Percentiles rank a stretch among this genome's conserved stretches.
Conservation (phyloP, 2,797 vertebrate genomes). For the Malurus splendens region DNA sequence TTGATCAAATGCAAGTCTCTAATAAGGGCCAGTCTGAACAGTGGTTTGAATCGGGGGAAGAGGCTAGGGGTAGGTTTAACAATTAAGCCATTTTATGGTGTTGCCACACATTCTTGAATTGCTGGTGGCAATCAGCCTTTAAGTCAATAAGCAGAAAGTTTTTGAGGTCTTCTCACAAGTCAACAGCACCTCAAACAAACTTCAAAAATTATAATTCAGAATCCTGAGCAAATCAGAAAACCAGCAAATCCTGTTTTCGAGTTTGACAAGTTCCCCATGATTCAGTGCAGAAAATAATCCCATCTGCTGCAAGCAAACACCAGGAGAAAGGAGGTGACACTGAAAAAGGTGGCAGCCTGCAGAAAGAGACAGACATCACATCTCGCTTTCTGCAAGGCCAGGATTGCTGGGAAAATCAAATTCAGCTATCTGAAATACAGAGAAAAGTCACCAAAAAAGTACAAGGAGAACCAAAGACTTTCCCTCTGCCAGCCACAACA, state of each 20-base stretch:
- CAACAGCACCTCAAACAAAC: not conserved
- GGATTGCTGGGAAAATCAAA: not conserved
- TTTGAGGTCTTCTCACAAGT: not conserved
- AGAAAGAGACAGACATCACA: not conserved
- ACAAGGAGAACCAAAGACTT: constrained; percentile 25
- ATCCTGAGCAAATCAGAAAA: not conserved
- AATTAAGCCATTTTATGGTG: not conserved
- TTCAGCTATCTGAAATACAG: not conserved
- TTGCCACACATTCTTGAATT: not conserved
- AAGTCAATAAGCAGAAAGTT: not conserved
- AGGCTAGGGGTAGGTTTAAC: not conserved
- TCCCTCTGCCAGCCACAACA: constrained; percentile 14
- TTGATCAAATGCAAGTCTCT: not conserved
- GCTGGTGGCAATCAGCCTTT: not conserved
- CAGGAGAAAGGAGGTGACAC: not conserved
- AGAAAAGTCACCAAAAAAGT: not conserved
- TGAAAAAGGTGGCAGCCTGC: not conserved
- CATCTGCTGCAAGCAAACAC: not conserved
- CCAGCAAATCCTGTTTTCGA: not conserved
- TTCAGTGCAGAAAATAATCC: not conserved
- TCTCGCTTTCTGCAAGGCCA: not conserved
- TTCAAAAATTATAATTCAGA: not conserved
- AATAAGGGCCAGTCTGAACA: not conserved
- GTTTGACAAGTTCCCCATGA: not conserved
- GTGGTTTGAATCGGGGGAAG: not conserved